phyloP scores from a whole-genome alignment of 2,113 vertebrate species.

The Spilogale gracilis region DNA sequence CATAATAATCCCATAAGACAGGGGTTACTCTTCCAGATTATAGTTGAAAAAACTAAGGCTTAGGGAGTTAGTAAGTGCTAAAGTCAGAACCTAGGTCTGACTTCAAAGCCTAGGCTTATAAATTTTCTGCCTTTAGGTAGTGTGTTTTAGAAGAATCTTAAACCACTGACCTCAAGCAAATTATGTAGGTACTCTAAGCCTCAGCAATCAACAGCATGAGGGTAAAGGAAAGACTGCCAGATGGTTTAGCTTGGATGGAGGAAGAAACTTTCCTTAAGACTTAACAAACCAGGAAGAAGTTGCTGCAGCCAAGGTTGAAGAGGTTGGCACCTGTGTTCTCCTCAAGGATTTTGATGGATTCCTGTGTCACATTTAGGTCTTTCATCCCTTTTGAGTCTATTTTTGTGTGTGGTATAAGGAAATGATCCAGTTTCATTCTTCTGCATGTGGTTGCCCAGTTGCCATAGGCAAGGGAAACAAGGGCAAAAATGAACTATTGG shows the following conservation, averaged over 20 bases:
- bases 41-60: not conserved
- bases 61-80: not conserved
- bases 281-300: not conserved
- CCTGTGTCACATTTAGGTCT: too few relatives aligned
- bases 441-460: too few relatives aligned
- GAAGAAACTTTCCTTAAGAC: not conserved
- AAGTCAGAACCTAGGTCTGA: not conserved
- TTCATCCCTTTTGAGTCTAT: too few relatives aligned
- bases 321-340: too few relatives aligned
- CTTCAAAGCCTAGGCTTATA: not conserved
- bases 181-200: not conserved
- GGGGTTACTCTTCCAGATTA: not conserved
- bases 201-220: not conserved
- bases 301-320: too few relatives aligned
- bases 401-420: too few relatives aligned
- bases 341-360: too few relatives aligned
- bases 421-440: too few relatives aligned
- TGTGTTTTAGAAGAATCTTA: slow-evolving; percentile 3
- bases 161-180: slow-evolving; percentile 13
- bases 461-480: too few relatives aligned
- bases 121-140: not conserved
- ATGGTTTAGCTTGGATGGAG: not conserved
- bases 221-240: not conserved
- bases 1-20: not conserved
- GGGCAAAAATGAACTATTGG: too few relatives aligned